Base-by-base conservation (phyloP, 2,797 vertebrate species). In the Lerista edwardsae region DNA sequence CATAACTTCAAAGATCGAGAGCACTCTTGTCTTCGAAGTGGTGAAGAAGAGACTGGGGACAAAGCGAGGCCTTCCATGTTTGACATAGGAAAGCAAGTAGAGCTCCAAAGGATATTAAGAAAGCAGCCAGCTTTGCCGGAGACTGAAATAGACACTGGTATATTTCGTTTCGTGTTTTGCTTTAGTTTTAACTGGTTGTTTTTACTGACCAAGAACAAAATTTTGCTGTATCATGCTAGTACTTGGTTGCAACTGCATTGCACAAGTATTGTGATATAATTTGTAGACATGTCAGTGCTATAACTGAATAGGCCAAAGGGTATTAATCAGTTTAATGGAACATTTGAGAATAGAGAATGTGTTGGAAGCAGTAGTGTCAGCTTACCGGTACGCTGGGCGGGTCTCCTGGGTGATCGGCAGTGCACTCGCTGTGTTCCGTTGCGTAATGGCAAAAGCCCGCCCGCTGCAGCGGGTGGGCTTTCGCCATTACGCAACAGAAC, bases 101-200 rank as follows among this genome's bases (percentile, higher is more conserved):
- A 89, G 89, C 72, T 67, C 39, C 87, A 74, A 41, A 87, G 79
- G 75, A 88, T n/a, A 5, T 36, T 67, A 68, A 85, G 67, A 39
- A 7, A 25, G 47, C 69, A 59, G 39, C 85, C 31, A 3, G n/a
- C 79, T 31, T 75, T 88, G 36, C 87, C 88, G 75, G 91, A 90
- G 87, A 72, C 79, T 85, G 88, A 80, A 86, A 80, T 80, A 69
- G 84, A 84, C 75, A 71, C 87, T 91, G 94, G 95, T 96, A 94
- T 72, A 6, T 67, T 61, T 65, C 36, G 5, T 51, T 79, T 93
- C 73, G 9, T 55, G 82, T n/a, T 12, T 84, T 64, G 25, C 71
- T 61, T 67, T 65, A 21, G 25, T 65, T 75, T n/a, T 62, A 55
- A 55, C 51, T 55, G 51, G 51, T 17, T 5, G 47, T 51, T 51